Evolutionary conservation across 2,113 vertebrate genomes (phyloP), one percentile per base, ranked within the genome.

Genomic region (Semicossyphus pulcher): DNA sequence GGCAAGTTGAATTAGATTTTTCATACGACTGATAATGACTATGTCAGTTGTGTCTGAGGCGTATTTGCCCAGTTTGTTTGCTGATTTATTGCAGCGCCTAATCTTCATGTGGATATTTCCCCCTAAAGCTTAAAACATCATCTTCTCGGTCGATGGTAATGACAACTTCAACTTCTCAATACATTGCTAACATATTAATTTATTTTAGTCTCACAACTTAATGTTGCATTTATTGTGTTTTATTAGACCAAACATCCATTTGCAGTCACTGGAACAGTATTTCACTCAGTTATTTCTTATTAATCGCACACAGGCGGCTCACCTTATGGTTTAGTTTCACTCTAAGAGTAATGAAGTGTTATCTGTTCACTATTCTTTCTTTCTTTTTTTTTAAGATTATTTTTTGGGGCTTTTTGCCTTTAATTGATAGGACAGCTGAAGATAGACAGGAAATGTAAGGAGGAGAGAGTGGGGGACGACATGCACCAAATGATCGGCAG

Each of bases 51-150:
- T 72, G 53, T 68, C 49, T 71, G 72, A 61, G 25, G 0, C 0
- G 7, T 61, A 8, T 84, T 80, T 69, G 47, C 20, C 47, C 52
- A 25, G 31, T 73, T 67, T 79, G 67, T 69, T 58, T 81, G 71
- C 41, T 49, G 64, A 68, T 83, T 76, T 49, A 31, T 44, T 64
- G 34, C 47, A 1, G n/a, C 21, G 18, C 23, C 10, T 39, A 36
- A 67, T 69, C 25, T 41, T 44, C 31, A 21, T 31, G 37, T 51
- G 12, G 16, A 54, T 62, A 32, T 57, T 9, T 2, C 4, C 15
- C 21, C 8, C 10, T 31, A 1, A 14, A 25, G 20, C 36, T 45
- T n/a, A 44, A 67, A 62, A n/a, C 15, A 1, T 26, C 15, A 53
- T 63, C 8, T 21, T 4, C 7, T 66, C n/a, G n/a, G 9, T 42